phyloP scores from a whole-genome alignment of 1,140 invertebrate species.

The Armadillidium nasatum region DNA sequence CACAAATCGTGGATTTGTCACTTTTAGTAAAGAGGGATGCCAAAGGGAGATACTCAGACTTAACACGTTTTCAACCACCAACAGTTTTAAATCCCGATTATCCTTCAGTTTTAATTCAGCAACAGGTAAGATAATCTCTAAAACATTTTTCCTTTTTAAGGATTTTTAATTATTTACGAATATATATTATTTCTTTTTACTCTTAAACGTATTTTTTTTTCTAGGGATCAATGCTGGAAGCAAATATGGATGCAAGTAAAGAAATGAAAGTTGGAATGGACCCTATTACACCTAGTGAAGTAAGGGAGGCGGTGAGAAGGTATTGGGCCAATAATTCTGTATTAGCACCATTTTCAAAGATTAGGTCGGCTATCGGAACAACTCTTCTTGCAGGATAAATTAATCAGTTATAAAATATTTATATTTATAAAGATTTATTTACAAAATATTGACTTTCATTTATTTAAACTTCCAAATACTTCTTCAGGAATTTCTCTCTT shows the following conservation, averaged over 20 bases:
- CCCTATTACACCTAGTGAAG: constrained; percentile 56
- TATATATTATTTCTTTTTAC: too few relatives aligned
- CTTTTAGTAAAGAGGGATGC: constrained; percentile 60
- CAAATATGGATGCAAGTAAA: neutral
- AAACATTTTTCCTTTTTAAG: too few relatives aligned
- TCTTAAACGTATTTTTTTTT: neutral
- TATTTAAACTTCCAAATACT: constrained; percentile 36
- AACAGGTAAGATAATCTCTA: neutral
- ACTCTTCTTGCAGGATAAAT: constrained; percentile 27
- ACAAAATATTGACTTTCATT: constrained; percentile 21
- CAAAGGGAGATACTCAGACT: constrained; percentile 53
- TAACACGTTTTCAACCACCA: constrained; percentile 47
- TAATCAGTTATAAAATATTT: neutral
- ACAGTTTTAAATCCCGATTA: constrained; percentile 41
- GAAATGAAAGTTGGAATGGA: constrained; percentile 32
- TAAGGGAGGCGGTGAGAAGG: constrained; percentile 57
- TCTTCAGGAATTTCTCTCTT: constrained; percentile 31
- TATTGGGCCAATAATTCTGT: constrained; percentile 49
- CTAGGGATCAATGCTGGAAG: neutral
- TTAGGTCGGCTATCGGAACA: constrained; percentile 30
- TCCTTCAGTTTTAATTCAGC: constrained; percentile 37
- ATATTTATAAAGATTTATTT: neutral
- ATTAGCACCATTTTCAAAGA: constrained; percentile 39
- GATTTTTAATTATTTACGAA: too few relatives aligned
- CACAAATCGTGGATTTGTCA: constrained; percentile 61